These are phyloP conservation scores for Rhinichthys klamathensis DNA, from an alignment of 2,113 vertebrate genomes.

Conservation along the genomic window DNA sequence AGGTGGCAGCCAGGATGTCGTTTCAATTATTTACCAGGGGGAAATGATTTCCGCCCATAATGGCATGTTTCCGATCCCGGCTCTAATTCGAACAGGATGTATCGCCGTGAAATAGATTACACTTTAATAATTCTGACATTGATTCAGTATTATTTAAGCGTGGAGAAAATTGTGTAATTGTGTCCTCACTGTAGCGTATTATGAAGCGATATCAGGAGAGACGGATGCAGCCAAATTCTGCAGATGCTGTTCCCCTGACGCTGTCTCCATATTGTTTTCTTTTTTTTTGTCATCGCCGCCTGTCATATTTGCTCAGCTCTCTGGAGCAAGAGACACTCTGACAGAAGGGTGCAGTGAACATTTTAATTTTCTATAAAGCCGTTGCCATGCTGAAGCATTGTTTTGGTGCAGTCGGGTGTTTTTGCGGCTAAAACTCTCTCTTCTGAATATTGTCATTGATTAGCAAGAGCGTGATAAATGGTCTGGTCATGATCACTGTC, in stretches of 20 bases:
- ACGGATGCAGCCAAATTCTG: slow-evolving; percentile 46
- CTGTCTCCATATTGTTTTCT: slow-evolving; percentile 46
- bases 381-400: neutral
- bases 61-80: slow-evolving; percentile 50
- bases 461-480: slow-evolving; percentile 33
- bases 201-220: slow-evolving; percentile 39
- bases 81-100: slow-evolving; percentile 60
- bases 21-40: slow-evolving; percentile 51
- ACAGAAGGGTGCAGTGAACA: slow-evolving; percentile 43
- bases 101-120: slow-evolving; percentile 55
- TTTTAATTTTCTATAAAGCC: slow-evolving; percentile 39
- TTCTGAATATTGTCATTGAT: slow-evolving; percentile 36
- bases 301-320: slow-evolving; percentile 39
- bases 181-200: slow-evolving; percentile 54
- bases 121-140: slow-evolving; percentile 57
- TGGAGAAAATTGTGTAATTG: slow-evolving; percentile 56
- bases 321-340: slow-evolving; percentile 41
- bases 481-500: slow-evolving; percentile 12
- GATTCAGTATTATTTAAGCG: slow-evolving; percentile 45
- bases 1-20: slow-evolving; percentile 5
- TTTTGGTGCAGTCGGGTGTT: neutral
- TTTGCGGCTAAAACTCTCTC: neutral
- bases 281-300: slow-evolving; percentile 3
- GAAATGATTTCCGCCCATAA: slow-evolving; percentile 57
- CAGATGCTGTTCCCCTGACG: slow-evolving; percentile 40